Evolutionary conservation across 1,140 invertebrate genomes (phyloP), one percentile per base, ranked within the genome.

Genomic region (Drosophila hydei): DNA sequence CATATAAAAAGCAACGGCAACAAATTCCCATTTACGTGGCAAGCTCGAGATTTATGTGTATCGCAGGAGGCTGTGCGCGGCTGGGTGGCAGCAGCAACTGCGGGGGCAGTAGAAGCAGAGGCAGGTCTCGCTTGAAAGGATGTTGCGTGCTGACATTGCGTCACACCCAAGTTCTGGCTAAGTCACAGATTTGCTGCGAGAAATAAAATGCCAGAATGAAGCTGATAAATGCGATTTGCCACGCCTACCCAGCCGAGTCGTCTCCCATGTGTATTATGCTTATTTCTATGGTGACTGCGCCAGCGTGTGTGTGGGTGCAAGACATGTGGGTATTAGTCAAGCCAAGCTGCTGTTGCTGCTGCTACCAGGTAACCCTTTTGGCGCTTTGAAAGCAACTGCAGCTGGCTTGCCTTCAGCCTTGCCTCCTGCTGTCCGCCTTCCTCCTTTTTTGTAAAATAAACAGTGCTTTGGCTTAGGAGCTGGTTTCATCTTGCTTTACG

Each of bases 211-310:
- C 79, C 74, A 81, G 64, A 71, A 75, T 78, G 79, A 81, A 75
- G 79, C 79, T 83, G 79, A 83, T 83, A 83, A 83, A 83, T 83
- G 79, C 79, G 79, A 79, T 84, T 78, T 78, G 79, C 70, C 79
- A 81, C 79, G 79, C 79, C 78, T 42, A 40, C 9, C 54, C 56
- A 45, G 7, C 23, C 36, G 18, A 56, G 51, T 27, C 38, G 51
- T 6, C 47, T 33, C 60, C 43, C 67, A 30, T 33, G 60, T 55
- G 67, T 70, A 70, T 69, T 69, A 54, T 54, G 33, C 52, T 16
- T 54, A 47, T 19, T 40, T 18, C 48, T 47, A 21, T 21, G 43
- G 1, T 2, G 27, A 33, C 3, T 25, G 14, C 30, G 9, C n/a
- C 6, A 18, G 21, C 21, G 11, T 36, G 11, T 27, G 47, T 40